Base-by-base conservation (phyloP, 1,140 invertebrate genomes). In the Orussus abietinus region DNA sequence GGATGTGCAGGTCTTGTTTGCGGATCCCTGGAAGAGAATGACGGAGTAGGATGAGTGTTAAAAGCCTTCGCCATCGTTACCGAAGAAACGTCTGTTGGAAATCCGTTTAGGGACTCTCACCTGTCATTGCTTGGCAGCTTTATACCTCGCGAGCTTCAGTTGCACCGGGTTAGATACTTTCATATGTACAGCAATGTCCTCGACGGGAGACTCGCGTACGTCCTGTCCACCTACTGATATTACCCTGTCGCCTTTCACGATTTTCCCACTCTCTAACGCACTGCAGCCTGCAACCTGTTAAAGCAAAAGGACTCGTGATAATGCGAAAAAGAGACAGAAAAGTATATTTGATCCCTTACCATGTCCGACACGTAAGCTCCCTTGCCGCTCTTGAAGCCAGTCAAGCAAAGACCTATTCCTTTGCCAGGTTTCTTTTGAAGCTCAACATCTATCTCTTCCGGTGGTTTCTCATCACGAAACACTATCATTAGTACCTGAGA, bases 311-410 rank as follows among this genome's bases (percentile, higher is more conserved):
- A 29, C 14, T 19, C 9, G 39, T 33, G 26, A 15, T 35, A 31
- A 26, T 12, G 39, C 2, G 44, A 43, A 26, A 19, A 26, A 3
- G 36, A 35, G 33, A 18, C 12, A 4, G 17, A 14, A 18, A 3
- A 12, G 14, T 18, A 19, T 9, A 3, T 32, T 19, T 7, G 28
- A 29, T 22, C 40, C 75, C 83, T 82, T 67, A 98, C 96, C 60
- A 98, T 80, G 66, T 98, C 95, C 14, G 89, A 91, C 44, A 99
- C 86, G 66, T 93, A 98, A 39, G 96, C 90, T 21, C 94, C 93
- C 17, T 84, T 81, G 31, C 89, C 90, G 57, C 84, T 83, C 52
- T 89, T 86, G 32, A 87, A 84, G n/a, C 88, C 90, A 11, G 92
- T 84, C 45, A 96, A 84, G 51, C 88, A 90, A 21, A 98, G 77